Evolutionary conservation across 2,797 vertebrate species (phyloP).

Genomic region (Mormyrus hasselquistii): DNA sequence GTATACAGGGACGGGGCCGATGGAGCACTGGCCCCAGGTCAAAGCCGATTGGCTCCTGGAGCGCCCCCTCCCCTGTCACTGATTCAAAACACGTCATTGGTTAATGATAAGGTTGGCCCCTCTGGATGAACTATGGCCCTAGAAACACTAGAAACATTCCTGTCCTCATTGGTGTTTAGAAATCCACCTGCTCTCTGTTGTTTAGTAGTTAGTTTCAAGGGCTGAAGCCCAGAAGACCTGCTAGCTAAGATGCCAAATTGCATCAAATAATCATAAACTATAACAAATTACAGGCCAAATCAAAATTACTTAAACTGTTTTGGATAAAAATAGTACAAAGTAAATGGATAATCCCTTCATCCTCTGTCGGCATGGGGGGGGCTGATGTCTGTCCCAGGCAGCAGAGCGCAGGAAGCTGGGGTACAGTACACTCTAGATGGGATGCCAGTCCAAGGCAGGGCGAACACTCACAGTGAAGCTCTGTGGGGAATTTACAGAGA

Average conservation of each 20-base stretch:
- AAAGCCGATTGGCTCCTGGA: not conserved
- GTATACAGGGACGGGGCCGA: not conserved
- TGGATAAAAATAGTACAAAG: not conserved
- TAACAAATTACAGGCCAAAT: not conserved
- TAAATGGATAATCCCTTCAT: not conserved
- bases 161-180: not conserved
- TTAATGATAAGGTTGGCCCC: not conserved
- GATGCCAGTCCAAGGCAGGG: not conserved
- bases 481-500: not conserved
- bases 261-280: not conserved
- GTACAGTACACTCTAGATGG: not conserved
- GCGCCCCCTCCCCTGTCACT: not conserved
- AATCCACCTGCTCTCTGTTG: not conserved
- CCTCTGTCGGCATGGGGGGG: not conserved
- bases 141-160: not conserved
- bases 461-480: not conserved
- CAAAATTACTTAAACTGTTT: not conserved
- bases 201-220: not conserved
- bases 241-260: not conserved
- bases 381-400: not conserved
- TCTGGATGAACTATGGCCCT: not conserved
- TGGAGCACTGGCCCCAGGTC: not conserved
- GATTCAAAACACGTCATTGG: not conserved
- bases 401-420: not conserved
- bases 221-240: not conserved